Percentiles rank a stretch among this genome's conserved stretches.
Conservation (phyloP, 2,113 vertebrate genomes). For the Canis aureus region DNA sequence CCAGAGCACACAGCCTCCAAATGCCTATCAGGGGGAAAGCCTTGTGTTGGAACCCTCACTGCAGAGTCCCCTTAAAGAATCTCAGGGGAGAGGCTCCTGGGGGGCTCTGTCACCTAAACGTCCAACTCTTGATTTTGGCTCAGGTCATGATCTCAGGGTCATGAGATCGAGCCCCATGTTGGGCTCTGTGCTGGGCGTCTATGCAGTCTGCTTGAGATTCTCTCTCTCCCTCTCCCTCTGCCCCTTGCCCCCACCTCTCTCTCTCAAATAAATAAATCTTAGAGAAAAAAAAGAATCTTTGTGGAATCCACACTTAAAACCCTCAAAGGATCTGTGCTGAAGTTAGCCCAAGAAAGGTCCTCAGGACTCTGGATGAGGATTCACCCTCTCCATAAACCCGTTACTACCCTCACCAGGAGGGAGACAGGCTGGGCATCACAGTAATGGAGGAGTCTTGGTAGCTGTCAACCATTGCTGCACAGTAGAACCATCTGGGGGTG, state of each 20-base stretch:
- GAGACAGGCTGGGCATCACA: neutral
- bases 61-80: neutral
- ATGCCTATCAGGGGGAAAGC: no score
- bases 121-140: neutral
- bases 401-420: neutral
- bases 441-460: neutral
- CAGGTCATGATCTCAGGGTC: neutral
- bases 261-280: no score
- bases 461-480: neutral
- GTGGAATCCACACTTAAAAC: no score
- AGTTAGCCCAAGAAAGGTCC: neutral
- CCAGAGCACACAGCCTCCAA: rapidly evolving
- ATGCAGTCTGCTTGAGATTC: neutral
- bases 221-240: neutral
- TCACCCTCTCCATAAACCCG: neutral
- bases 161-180: neutral
- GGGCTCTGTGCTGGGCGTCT: neutral
- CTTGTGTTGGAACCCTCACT: no score
- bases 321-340: neutral
- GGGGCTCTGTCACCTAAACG: neutral
- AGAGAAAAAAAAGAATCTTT: no score
- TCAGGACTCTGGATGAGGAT: neutral
- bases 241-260: no score
- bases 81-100: neutral
- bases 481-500: neutral